Conservation (phyloP, 1,140 invertebrate species). For the Megalopta genalis region DNA sequence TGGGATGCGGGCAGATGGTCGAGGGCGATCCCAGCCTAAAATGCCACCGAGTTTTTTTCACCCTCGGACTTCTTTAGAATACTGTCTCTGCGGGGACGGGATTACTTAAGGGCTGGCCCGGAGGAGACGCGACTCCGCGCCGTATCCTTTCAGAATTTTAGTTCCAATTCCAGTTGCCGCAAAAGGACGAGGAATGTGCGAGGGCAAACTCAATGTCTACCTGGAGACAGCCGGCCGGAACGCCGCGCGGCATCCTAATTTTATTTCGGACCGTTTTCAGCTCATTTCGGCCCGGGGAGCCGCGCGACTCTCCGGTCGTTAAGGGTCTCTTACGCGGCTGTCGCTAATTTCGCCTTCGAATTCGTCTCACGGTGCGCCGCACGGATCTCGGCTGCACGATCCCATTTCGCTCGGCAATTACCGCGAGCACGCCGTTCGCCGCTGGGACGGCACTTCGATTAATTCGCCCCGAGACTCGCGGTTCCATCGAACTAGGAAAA, state of each 20-base stretch:
- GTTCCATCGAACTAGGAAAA: too few species aligned
- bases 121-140: slow-evolving; percentile 17
- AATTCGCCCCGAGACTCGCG: too few species aligned
- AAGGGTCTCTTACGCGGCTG: slow-evolving; percentile 3
- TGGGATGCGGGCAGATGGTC: background rate
- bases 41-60: slow-evolving; percentile 18
- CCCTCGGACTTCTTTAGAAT: slow-evolving; percentile 15
- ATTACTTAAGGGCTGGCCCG: slow-evolving; percentile 31
- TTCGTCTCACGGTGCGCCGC: slow-evolving; percentile 19
- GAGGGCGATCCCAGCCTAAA: background rate
- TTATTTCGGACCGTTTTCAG: slow-evolving; percentile 40
- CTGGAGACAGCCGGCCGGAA: slow-evolving; percentile 42
- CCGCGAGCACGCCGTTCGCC: background rate
- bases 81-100: slow-evolving; percentile 16
- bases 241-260: slow-evolving; percentile 53
- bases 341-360: slow-evolving; percentile 16
- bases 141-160: slow-evolving; percentile 47
- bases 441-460: slow-evolving; percentile 3
- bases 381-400: background rate
- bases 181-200: slow-evolving; percentile 58
- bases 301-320: slow-evolving; percentile 3
- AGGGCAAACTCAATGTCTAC: slow-evolving; percentile 50
- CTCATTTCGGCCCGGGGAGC: slow-evolving; percentile 25
- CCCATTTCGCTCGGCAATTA: slow-evolving; percentile 3
- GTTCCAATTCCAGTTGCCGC: slow-evolving; percentile 44